Evolutionary conservation across 1,140 invertebrate species (phyloP).

Genomic region (Panagrolaimus sp.): DNA sequence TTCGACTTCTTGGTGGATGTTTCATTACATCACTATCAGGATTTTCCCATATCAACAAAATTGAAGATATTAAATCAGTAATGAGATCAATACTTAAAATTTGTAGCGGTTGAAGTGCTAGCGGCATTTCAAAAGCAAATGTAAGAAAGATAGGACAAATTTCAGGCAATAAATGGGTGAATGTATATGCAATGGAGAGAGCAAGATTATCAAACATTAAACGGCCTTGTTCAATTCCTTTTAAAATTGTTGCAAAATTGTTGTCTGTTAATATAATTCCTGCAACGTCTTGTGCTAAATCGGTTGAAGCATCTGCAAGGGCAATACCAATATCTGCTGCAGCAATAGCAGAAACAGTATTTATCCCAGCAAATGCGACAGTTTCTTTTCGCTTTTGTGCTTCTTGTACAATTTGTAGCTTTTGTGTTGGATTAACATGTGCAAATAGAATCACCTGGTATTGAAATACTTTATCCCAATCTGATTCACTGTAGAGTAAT

Average conservation of each 20-base stretch:
- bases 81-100: conserved; percentile 43
- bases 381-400: conserved; percentile 58
- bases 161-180: conserved; percentile 50
- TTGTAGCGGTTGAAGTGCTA: conserved; percentile 46
- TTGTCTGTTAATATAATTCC: conserved; percentile 68
- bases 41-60: conserved; percentile 58
- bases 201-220: conserved; percentile 44
- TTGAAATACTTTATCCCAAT: conserved; percentile 58
- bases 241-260: conserved; percentile 68
- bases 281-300: conserved; percentile 62
- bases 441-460: conserved; percentile 62
- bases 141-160: conserved; percentile 56
- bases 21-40: conserved; percentile 59
- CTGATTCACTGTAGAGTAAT: conserved; percentile 22
- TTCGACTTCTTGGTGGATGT: conserved; percentile 41
- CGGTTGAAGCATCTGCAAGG: conserved; percentile 47
- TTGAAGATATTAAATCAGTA: conserved; percentile 46
- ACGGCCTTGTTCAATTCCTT: conserved; percentile 65
- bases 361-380: conserved; percentile 55
- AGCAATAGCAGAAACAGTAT: conserved; percentile 61
- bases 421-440: conserved; percentile 62
- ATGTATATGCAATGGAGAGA: conserved; percentile 27
- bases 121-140: conserved; percentile 52
- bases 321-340: conserved; percentile 69
- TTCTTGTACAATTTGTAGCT: conserved; percentile 62